Evolutionary conservation across 2,888 invertebrate species (phyloP).

Genomic region (Ochropleura plecta): DNA sequence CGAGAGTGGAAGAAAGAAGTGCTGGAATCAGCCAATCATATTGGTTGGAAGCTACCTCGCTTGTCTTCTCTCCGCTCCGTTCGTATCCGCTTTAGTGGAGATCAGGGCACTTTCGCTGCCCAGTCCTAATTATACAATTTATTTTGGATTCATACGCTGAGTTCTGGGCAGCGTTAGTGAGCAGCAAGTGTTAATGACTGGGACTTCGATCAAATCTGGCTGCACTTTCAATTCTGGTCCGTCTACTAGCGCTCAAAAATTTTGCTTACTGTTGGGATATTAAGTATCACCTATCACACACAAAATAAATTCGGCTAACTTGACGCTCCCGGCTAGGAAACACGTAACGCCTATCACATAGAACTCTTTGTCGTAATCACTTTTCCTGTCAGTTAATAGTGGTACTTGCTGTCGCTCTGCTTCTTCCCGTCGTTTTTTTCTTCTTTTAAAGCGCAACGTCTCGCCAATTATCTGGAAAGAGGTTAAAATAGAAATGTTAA

Average conservation of each 20-base stretch:
- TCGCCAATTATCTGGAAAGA: slow-evolving; percentile 66
- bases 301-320: slow-evolving; percentile 11
- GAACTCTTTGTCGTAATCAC: slow-evolving; percentile 15
- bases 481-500: background rate
- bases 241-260: background rate
- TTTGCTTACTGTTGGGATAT: background rate
- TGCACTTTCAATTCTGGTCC: background rate
- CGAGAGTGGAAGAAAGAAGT: background rate
- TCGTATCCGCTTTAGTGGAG: background rate
- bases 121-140: no score
- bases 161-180: background rate
- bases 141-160: no score
- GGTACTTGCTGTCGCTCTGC: no score
- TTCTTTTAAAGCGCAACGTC: slow-evolving; percentile 26
- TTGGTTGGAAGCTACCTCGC: background rate
- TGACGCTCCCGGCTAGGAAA: slow-evolving; percentile 14
- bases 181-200: background rate
- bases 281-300: background rate
- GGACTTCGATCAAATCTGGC: no score
- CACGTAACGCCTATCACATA: slow-evolving; percentile 18
- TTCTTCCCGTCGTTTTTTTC: background rate
- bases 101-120: background rate
- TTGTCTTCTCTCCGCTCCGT: background rate
- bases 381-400: background rate
- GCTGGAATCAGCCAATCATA: background rate